A percentile compares a stretch with the other conserved stretches of the same genome.
phyloP scores from a whole-genome alignment of 2,888 invertebrate species.

The Girardia tigrina region DNA sequence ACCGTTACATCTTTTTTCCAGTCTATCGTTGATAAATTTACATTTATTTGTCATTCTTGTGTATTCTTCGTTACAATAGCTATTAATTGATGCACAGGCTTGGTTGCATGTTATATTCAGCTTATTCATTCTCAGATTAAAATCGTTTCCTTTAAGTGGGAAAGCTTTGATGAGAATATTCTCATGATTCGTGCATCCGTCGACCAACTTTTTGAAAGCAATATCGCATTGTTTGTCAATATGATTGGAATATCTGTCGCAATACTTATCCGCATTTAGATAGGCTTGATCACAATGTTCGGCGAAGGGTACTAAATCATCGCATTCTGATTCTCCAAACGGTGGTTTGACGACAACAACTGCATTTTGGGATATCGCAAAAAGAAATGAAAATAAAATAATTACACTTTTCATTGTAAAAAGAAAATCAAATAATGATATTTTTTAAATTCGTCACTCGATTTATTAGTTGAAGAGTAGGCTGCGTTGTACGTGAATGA shows the following conservation, averaged over 20 bases:
- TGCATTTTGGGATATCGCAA: neutral
- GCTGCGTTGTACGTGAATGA: neutral
- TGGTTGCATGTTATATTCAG: neutral
- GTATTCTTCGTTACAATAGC: neutral
- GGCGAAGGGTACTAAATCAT: neutral
- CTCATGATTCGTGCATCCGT: neutral
- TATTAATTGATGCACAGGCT: neutral
- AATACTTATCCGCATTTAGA: neutral
- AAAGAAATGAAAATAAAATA: neutral
- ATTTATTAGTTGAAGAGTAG: slow-evolving; percentile 10
- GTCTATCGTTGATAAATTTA: neutral
- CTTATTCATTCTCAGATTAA: neutral
- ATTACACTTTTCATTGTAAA: neutral
- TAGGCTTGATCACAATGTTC: slow-evolving; percentile 13
- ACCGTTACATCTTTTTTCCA: neutral
- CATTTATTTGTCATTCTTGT: neutral
- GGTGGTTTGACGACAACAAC: neutral
- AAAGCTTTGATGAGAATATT: neutral
- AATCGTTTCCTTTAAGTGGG: neutral
- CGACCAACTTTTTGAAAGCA: neutral
- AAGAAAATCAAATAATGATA: neutral
- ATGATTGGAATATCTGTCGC: slow-evolving; percentile 1
- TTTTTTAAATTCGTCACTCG: neutral
- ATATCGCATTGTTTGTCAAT: slow-evolving; percentile 5
- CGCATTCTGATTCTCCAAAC: slow-evolving; percentile 19